Evolutionary conservation across 2,797 vertebrate genomes (phyloP).

Genomic region (Carapus acus): DNA sequence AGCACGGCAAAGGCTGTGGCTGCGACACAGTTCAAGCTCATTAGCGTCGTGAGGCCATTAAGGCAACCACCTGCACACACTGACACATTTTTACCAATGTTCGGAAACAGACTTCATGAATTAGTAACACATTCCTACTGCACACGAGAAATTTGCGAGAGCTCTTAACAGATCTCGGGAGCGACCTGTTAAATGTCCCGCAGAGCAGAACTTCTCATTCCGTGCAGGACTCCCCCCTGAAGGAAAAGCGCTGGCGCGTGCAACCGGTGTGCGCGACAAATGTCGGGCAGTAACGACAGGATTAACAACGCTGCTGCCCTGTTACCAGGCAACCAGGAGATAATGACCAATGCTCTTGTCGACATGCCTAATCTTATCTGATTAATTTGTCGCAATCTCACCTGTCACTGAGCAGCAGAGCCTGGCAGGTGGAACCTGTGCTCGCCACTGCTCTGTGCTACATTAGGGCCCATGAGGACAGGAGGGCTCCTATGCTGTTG

Average conservation of each 20-base stretch:
- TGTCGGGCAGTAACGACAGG: constrained; percentile 27
- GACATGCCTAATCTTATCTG: constrained; percentile 28
- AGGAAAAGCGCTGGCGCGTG: constrained; percentile 31
- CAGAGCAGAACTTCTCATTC: constrained; percentile 28
- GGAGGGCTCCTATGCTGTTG: no score
- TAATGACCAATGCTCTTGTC: constrained; percentile 43
- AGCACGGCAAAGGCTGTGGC: constrained; percentile 4
- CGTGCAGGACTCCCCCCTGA: constrained; percentile 24
- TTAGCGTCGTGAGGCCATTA: constrained; percentile 60
- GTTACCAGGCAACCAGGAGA: constrained; percentile 63
- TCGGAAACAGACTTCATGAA: no score
- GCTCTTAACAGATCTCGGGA: constrained; percentile 7
- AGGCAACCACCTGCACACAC: constrained; percentile 15
- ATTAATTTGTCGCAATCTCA: constrained; percentile 38
- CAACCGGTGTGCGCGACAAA: constrained; percentile 27
- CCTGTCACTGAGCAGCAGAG: constrained; percentile 17
- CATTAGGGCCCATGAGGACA: no score
- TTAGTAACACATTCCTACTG: not conserved
- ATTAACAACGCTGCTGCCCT: constrained; percentile 33
- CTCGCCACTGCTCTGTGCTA: no score
- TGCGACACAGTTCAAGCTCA: constrained; percentile 59
- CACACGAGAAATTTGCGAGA: constrained; percentile 3
- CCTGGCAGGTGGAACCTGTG: no score
- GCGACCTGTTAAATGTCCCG: constrained; percentile 4
- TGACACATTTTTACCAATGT: constrained; percentile 7